A percentile compares a stretch with the other conserved stretches of the same genome.
phyloP scores from a whole-genome alignment of 1,140 invertebrate genomes.

The Drosophila sturtevanti region DNA sequence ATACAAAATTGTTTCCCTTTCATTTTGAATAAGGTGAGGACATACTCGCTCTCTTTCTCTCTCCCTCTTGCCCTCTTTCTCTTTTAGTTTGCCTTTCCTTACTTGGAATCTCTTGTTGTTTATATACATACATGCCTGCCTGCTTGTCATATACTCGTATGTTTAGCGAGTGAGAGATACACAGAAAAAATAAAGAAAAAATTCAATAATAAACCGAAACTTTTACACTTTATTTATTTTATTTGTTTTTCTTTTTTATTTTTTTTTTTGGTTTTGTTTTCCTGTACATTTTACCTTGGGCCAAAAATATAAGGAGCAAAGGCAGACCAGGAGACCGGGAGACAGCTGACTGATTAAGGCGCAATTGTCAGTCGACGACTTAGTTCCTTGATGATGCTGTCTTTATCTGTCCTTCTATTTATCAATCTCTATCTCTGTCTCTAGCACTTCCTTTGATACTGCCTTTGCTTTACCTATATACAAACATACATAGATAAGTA shows the following conservation, averaged over 20 bases:
- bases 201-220: slow-evolving; percentile 8
- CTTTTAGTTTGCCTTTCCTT: no score
- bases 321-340: not conserved
- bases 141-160: not conserved
- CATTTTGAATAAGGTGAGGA: not conserved
- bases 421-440: not conserved
- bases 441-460: slow-evolving; percentile 8
- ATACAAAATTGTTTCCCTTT: slow-evolving; percentile 4
- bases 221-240: slow-evolving; percentile 1
- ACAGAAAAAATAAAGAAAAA: not conserved
- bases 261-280: not conserved
- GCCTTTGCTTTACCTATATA: slow-evolving; percentile 23
- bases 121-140: not conserved
- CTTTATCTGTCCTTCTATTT: not conserved
- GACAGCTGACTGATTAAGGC: slow-evolving; percentile 61
- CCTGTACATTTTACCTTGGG: not conserved
- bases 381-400: slow-evolving; percentile 37
- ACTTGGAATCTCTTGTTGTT: no score
- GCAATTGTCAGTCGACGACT: slow-evolving; percentile 54
- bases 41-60: not conserved
- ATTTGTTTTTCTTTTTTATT: not conserved
- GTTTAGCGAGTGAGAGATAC: not conserved
- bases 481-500: not conserved
- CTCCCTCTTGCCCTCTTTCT: no score
- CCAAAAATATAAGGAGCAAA: not conserved